Percentiles rank a stretch among this genome's conserved stretches.
Conservation (phyloP, 2,888 invertebrate genomes). For the Pachymerium ferrugineum region DNA sequence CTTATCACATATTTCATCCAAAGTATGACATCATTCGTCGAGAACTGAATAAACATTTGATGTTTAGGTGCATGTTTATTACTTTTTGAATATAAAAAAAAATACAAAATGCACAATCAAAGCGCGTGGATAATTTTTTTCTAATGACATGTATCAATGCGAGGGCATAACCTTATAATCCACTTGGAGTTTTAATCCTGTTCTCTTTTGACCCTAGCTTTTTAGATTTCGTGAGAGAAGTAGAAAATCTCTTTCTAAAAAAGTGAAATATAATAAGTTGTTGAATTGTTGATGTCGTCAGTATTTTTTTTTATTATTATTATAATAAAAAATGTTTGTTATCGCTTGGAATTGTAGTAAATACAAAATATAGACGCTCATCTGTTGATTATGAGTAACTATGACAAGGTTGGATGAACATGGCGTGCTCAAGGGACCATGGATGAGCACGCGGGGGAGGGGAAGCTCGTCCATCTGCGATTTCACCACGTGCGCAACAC, state of each 20-base stretch:
- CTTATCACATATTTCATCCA: neutral
- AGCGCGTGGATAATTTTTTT: neutral
- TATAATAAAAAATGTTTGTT: neutral
- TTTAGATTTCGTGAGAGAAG: neutral
- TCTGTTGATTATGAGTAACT: slow-evolving; percentile 7
- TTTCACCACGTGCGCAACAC: slow-evolving; percentile 16
- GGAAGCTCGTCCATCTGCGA: neutral
- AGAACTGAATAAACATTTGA: slow-evolving; percentile 3
- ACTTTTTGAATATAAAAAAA: no score
- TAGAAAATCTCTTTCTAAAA: neutral
- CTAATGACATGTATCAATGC: no score
- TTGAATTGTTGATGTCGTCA: no score
- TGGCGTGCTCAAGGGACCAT: slow-evolving; percentile 4
- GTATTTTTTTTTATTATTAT: no score
- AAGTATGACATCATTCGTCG: neutral
- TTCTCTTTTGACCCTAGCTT: neutral
- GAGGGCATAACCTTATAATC: neutral
- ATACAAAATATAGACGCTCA: neutral
- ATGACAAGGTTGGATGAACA: slow-evolving; percentile 15
- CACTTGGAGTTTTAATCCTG: neutral
- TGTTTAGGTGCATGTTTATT: no score
- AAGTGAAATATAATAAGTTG: no score
- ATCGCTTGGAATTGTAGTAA: neutral
- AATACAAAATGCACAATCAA: no score
- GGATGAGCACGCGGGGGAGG: slow-evolving; percentile 1